These are phyloP conservation scores for Trachelus troglodyta DNA, from an alignment of 2,888 invertebrate species.

Conservation along the genomic window DNA sequence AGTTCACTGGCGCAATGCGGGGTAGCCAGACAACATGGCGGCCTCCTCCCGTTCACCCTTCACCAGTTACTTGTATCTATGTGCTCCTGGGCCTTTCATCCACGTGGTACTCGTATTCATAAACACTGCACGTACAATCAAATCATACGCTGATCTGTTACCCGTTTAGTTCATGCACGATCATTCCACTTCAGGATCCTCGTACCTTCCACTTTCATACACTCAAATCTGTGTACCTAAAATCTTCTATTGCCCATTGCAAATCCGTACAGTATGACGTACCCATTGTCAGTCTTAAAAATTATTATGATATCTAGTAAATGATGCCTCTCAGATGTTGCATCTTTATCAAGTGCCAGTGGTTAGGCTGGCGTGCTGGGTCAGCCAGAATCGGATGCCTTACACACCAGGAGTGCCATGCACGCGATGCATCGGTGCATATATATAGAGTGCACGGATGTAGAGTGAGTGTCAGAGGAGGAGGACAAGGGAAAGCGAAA, in stretches of 20 bases:
- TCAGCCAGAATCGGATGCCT: neutral
- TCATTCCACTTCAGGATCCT: neutral
- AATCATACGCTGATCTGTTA: neutral
- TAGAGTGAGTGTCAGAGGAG: neutral
- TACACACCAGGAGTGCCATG: neutral
- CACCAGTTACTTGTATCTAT: constrained; percentile 12
- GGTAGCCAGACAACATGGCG: constrained; percentile 63
- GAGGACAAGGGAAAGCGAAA: neutral
- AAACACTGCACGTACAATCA: neutral
- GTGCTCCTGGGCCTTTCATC: neutral
- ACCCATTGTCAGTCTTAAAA: neutral
- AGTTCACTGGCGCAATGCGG: constrained; percentile 64
- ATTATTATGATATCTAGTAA: neutral
- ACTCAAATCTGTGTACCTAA: neutral
- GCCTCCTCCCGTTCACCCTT: constrained; percentile 34
- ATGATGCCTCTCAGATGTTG: neutral
- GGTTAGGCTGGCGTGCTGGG: neutral
- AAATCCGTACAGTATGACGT: neutral
- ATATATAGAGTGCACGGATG: neutral
- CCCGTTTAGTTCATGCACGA: neutral
- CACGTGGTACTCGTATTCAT: neutral
- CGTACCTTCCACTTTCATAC: neutral
- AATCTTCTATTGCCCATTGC: neutral
- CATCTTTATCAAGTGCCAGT: neutral
- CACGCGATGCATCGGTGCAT: neutral